Evolutionary conservation across 2,113 vertebrate genomes (phyloP).

Genomic region (Nothocercus julius): DNA sequence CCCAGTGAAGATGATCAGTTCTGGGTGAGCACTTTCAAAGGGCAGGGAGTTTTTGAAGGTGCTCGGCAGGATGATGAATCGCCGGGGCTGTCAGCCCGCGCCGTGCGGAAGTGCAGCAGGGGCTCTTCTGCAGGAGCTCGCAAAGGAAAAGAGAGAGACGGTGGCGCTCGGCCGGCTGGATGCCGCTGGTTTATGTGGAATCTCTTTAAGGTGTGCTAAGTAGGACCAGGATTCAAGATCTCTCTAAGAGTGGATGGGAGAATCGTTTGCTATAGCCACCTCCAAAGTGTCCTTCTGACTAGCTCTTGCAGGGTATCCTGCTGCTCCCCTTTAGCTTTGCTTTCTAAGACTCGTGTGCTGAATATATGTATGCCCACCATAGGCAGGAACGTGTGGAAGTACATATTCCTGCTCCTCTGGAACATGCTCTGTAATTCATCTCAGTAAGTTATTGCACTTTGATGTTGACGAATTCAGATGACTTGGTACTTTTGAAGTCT

Average conservation of each 20-base stretch:
- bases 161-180: background rate
- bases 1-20: constrained; percentile 53
- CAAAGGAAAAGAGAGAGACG: background rate
- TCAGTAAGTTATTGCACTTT: background rate
- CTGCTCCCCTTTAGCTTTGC: background rate
- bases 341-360: fast-evolving
- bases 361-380: background rate
- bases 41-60: constrained; percentile 63
- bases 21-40: constrained; percentile 61
- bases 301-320: background rate
- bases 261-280: fast-evolving
- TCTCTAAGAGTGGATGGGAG: background rate
- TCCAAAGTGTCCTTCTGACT: background rate
- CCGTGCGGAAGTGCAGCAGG: constrained; percentile 1
- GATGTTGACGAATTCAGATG: background rate
- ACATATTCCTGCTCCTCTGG: background rate
- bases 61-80: constrained; percentile 77
- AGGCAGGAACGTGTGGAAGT: background rate
- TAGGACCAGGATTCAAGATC: fast-evolving
- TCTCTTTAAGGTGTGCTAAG: background rate
- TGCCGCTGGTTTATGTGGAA: background rate
- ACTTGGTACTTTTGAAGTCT: background rate
- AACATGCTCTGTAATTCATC: fast-evolving
- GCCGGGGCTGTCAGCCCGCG: constrained; percentile 13
- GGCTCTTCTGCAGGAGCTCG: background rate